Conservation (phyloP, 2,113 vertebrate species). For the Haemorhous mexicanus region DNA sequence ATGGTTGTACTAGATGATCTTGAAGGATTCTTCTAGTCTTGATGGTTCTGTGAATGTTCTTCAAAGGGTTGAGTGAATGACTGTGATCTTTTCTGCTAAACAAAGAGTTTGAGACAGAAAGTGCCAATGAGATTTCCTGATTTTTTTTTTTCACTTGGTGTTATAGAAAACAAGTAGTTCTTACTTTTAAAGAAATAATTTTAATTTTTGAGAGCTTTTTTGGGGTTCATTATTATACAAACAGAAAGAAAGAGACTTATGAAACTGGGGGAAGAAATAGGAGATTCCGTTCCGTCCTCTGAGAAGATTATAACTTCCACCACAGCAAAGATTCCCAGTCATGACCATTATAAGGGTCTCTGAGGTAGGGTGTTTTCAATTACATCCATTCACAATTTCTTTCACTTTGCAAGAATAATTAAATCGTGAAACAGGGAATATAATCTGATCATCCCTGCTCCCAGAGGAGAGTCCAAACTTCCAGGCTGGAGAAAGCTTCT, state of each 20-base stretch:
- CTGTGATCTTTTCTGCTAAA: not conserved
- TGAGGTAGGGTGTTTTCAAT: not conserved
- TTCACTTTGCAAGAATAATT: not conserved
- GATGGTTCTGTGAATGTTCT: not conserved
- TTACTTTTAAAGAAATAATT: not conserved
- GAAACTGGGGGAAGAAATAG: not conserved
- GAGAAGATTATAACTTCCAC: not conserved
- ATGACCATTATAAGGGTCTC: not conserved
- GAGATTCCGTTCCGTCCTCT: not conserved
- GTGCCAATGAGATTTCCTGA: not conserved
- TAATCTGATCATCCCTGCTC: not conserved
- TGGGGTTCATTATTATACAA: not conserved
- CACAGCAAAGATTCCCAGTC: not conserved
- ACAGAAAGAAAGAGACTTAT: not conserved
- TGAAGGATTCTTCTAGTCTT: not conserved
- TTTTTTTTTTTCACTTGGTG: not conserved
- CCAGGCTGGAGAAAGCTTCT: not conserved
- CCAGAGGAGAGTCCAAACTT: accelerated
- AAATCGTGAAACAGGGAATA: not conserved
- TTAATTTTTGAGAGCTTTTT: not conserved
- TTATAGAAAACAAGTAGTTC: not conserved
- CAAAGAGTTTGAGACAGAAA: not conserved
- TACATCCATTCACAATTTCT: not conserved
- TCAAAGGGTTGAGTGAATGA: not conserved
- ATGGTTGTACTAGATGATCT: not conserved